phyloP scores from a whole-genome alignment of 1,140 invertebrate genomes.

The Acyrthosiphon pisum region DNA sequence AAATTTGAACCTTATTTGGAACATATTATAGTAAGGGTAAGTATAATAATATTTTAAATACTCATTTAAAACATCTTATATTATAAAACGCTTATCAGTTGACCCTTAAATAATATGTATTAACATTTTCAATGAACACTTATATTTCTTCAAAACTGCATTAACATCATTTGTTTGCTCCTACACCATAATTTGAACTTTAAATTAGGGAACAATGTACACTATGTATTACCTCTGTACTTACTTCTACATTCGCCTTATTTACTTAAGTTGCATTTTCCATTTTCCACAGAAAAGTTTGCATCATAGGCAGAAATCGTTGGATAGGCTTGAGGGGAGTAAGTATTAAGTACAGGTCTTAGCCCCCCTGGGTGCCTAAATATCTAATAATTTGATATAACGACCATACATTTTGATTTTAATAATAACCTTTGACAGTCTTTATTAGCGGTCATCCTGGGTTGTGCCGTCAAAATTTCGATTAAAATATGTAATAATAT shows the following conservation, averaged over 20 bases:
- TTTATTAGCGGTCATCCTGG: no score
- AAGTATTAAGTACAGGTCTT: no score
- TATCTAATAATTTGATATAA: no score
- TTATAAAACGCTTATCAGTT: no score
- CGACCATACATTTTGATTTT: no score
- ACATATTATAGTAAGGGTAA: conserved; percentile 9
- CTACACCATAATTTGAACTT: not conserved
- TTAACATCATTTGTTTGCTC: not conserved
- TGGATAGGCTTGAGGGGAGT: no score
- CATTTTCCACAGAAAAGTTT: not conserved
- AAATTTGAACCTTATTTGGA: not conserved
- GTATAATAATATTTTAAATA: not conserved
- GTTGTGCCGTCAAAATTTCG: no score
- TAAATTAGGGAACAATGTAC: not conserved
- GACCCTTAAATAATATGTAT: not conserved
- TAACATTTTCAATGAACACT: not conserved
- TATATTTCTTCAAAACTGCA: not conserved
- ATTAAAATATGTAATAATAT: no score
- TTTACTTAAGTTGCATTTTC: not conserved
- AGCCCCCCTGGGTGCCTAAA: no score
- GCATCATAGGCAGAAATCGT: no score
- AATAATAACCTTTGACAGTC: no score
- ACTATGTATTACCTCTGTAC: not conserved
- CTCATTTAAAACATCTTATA: no score
- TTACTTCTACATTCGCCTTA: not conserved